These are phyloP conservation scores for Acrocephalus arundinaceus DNA, from an alignment of 2,113 vertebrate genomes.

Conservation along the genomic window DNA sequence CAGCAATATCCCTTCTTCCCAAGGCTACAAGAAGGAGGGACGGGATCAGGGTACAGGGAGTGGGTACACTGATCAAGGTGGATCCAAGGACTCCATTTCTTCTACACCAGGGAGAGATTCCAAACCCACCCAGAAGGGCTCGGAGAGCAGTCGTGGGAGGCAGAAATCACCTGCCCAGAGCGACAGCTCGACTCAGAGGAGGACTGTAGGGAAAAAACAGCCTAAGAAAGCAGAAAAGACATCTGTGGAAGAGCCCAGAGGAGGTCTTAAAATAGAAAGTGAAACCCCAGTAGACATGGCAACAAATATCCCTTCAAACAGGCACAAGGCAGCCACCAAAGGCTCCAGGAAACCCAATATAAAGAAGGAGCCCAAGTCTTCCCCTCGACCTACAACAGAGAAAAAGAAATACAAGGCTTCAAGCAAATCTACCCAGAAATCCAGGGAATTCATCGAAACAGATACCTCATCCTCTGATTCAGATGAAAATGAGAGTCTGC, in stretches of 20 bases:
- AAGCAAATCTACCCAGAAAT: slow-evolving; percentile 90
- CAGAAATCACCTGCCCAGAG: slow-evolving; percentile 97
- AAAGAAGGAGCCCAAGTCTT: slow-evolving; percentile 93
- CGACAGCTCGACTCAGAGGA: slow-evolving; percentile 82
- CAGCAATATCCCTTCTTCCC: slow-evolving; percentile 86
- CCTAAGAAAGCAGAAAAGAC: slow-evolving; percentile 95
- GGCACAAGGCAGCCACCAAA: slow-evolving; percentile 91
- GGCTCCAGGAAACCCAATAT: slow-evolving; percentile 92
- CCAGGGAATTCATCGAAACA: slow-evolving; percentile 92
- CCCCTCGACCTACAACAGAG: slow-evolving; percentile 84
- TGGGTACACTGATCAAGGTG: slow-evolving; percentile 82
- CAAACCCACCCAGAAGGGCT: slow-evolving; percentile 86
- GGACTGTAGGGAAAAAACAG: slow-evolving; percentile 92
- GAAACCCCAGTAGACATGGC: slow-evolving; percentile 89
- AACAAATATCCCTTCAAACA: slow-evolving; percentile 82
- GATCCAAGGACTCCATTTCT: slow-evolving; percentile 85
- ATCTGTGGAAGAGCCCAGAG: slow-evolving; percentile 88
- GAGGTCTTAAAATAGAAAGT: slow-evolving; percentile 93
- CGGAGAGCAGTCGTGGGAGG: slow-evolving; percentile 85
- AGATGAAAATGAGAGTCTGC: slow-evolving; percentile 94
- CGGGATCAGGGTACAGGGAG: slow-evolving; percentile 83
- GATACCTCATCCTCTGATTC: slow-evolving; percentile 96
- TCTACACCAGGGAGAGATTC: slow-evolving; percentile 86
- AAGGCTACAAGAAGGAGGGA: slow-evolving; percentile 93
- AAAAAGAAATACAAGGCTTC: slow-evolving; percentile 90